Conservation (phyloP, 2,113 vertebrate species). For the Crotalus tigris region DNA sequence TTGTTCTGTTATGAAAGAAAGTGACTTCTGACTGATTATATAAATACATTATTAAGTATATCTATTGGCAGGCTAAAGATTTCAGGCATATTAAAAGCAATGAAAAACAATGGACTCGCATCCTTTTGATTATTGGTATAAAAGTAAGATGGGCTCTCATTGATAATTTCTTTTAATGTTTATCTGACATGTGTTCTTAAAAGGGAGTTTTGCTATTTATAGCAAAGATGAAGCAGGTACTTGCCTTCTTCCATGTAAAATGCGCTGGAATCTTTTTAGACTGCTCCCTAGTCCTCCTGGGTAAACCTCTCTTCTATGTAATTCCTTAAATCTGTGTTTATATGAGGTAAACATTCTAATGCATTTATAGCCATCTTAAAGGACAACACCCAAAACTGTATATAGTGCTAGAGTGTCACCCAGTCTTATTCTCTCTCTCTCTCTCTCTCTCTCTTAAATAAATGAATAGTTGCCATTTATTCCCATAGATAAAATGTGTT, state of each 20-base stretch:
- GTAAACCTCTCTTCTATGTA: neutral
- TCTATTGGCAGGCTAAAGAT: neutral
- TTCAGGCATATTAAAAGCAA: neutral
- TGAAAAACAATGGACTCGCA: neutral
- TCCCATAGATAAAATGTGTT: neutral
- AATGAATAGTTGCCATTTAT: neutral
- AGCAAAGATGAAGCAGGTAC: neutral
- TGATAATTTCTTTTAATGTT: neutral
- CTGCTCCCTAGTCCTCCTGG: neutral
- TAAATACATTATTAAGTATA: neutral
- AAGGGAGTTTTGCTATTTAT: neutral
- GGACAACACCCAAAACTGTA: neutral
- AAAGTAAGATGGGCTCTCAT: neutral
- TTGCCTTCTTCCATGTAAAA: neutral
- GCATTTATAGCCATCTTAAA: neutral
- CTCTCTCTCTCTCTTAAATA: neutral
- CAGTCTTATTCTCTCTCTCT: neutral
- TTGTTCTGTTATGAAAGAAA: neutral
- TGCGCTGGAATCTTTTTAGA: neutral
- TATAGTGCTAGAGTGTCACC: neutral
- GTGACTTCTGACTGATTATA: neutral
- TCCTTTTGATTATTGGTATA: neutral
- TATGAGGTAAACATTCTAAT: neutral
- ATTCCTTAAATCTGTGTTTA: neutral
- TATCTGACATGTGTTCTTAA: neutral